Base-by-base conservation (phyloP, 2,888 invertebrate genomes). In the Leptarthrus brevirostris region DNA sequence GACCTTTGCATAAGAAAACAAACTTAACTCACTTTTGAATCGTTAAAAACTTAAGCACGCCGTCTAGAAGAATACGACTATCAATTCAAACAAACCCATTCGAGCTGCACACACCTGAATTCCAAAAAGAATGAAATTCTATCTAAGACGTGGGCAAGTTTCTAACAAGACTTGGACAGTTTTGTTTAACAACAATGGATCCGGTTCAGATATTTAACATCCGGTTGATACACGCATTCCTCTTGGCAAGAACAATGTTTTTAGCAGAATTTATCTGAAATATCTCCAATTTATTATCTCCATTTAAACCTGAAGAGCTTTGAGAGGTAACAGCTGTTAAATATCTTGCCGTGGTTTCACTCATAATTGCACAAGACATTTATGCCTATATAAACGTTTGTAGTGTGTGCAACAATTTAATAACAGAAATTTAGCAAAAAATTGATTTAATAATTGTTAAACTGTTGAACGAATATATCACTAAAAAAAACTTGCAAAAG, bases 171-270 rank as follows among this genome's bases (percentile, higher is more conserved):
- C 58, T 36, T 18, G 58, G 58, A 58, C 58, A 58, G 58, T 12
- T 58, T 34, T 34, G 36, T 34, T 58, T 30, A 34, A 20, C 10
- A 34, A 34, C 14, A 58, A 58, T 36, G 58, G 36, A 34, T 58
- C 58, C 58, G 58, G 58, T 20, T 58, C 58, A 58, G 36, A 36
- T 58, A 40, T 4, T 36, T 36, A 34, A 40, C 20, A 58, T 58
- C 58, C 58, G 58, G 58, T 36, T 58, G 36, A 20, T 36, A 36
- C 20, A 58, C 36, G 58, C 58, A 58, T 58, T 58, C 58, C 58
- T 36, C 34, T 16, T 12, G 56, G 56, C 30, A 16, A 30, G 16
- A 34, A 56, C 56, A 56, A 56, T 56, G 14, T 30, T 30, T n/a
- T n/a, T n/a, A 30, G 4, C 3, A 30, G 30, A 5, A 8, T 30